Evolutionary conservation across 2,113 vertebrate species (phyloP), one percentile per base, ranked within the genome.

Genomic region (Onychostruthus taczanowskii): DNA sequence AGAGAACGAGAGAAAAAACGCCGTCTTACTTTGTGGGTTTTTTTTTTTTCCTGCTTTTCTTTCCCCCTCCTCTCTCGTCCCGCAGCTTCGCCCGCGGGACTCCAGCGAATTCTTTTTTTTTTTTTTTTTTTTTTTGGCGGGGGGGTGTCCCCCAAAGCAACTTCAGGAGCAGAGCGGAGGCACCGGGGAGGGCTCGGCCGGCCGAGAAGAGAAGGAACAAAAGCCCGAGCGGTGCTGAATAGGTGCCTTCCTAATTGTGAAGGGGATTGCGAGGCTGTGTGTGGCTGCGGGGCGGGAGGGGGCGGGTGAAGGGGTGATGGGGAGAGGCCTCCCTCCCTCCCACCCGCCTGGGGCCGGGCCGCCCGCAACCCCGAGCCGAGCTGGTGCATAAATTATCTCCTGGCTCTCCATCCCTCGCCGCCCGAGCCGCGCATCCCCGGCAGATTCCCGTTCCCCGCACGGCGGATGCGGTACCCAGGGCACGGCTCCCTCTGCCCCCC

Each of bases 341-440:
- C 85, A 47, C 69, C 91, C 37, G 67, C 66, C 90, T 94, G 90
- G 86, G 93, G 89, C 96, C 53, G 85, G 92, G 92, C 95, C 79
- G 89, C 90, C 89, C 80, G 92, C 97, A 91, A 69, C 94, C 95
- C 96, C 94, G 85, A 69, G 73, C 87, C 78, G 95, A 95, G 97
- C 88, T 92, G 91, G 37, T 50, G 95, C 94, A 94, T 94, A 89
- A 90, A 96, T 96, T 94, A 95, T 55, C 89, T 69, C 61, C 91
- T 4, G 50, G 15, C 87, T 86, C 93, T 47, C 18, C 21, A 49
- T 35, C 69, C 50, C 56, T 84, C 39, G 69, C 87, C 91, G 28
- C 72, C 41, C 8, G 73, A 75, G 64, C 70, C 35, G n/a, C 24
- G 31, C 93, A 47, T 83, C 87, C 83, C 66, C 41, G 8, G 44